Evolutionary conservation across 2,797 vertebrate genomes (phyloP), one percentile per base, ranked within the genome.

Genomic region (Gambusia yucatana): DNA sequence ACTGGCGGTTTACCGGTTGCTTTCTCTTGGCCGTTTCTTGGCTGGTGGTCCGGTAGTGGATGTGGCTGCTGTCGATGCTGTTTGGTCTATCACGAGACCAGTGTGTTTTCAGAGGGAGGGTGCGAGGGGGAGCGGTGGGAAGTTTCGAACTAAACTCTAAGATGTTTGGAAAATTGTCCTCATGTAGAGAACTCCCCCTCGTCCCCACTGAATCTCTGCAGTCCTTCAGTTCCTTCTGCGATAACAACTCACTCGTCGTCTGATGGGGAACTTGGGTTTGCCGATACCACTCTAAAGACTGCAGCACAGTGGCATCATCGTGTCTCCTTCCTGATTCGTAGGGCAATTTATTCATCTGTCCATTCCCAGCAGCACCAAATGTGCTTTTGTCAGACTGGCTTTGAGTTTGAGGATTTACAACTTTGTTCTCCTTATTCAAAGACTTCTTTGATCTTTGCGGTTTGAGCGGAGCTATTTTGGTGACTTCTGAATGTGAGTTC

Each of bases 371-470:
- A 20, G 33, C 80, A 48, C 50, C 81, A 10, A 70, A 75, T 82
- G 57, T 0, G 2, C 74, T 75, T 83, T 82, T 78, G 10, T 91
- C 87, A 61, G 86, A 76, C 81, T 75, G 79, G 72, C 80, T 83
- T 46, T 87, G 81, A 57, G 85, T 89, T 81, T 86, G 88, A 78
- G 81, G 77, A 82, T 87, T 88, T 76, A 73, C 39, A 47, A 77
- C 91, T 92, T 93, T 92, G 88, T 90, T 93, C 52, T 92, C 94
- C 86, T 94, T 96, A 82, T 84, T 93, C 88, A 94, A 86, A 91
- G 87, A 94, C 85, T 96, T 96, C 86, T 96, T 96, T 50, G 96
- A 96, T 93, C 96, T 91, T 89, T 95, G 96, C 0, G 96, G 96
- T 82, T 96, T 96, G 52, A 96, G 91, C 65, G 96, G 96, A 86